phyloP scores from a whole-genome alignment of 2,797 vertebrate genomes.

The Propithecus perrieri region DNA sequence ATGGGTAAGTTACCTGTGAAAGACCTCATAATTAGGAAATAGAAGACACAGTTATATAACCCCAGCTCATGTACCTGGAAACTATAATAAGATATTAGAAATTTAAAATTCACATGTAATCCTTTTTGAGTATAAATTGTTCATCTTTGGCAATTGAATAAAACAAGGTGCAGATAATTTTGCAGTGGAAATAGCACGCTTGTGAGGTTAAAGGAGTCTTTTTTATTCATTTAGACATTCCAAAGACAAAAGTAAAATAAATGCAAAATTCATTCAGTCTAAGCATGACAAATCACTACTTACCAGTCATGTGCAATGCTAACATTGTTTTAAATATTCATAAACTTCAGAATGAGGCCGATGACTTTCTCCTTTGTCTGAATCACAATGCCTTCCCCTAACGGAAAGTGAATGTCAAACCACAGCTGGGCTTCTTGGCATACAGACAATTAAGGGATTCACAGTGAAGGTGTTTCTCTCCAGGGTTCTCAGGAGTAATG shows the following conservation, averaged over 20 bases:
- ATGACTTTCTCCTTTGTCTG: slow-evolving; percentile 75
- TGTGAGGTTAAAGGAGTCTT: not conserved
- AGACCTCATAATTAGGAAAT: slow-evolving; percentile 8
- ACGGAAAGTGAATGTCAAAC: slow-evolving; percentile 81
- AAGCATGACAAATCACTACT: slow-evolving; percentile 71
- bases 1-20: not conserved
- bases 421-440: slow-evolving; percentile 79
- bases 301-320: slow-evolving; percentile 63
- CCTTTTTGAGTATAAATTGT: slow-evolving; percentile 40
- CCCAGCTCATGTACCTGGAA: not conserved
- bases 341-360: slow-evolving; percentile 59
- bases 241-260: slow-evolving; percentile 54
- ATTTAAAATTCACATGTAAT: not conserved
- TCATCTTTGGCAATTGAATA: not conserved
- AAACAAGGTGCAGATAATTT: not conserved
- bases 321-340: slow-evolving; percentile 81
- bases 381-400: slow-evolving; percentile 83
- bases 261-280: slow-evolving; percentile 48
- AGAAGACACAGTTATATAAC: not conserved
- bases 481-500: slow-evolving; percentile 50
- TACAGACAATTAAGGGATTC: slow-evolving; percentile 83
- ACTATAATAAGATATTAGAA: not conserved
- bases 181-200: not conserved
- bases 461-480: slow-evolving; percentile 74
- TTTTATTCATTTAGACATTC: slow-evolving; percentile 32